These are phyloP conservation scores for Scaptodrosophila lebanonensis DNA, from an alignment of 1,140 invertebrate species.

Conservation along the genomic window DNA sequence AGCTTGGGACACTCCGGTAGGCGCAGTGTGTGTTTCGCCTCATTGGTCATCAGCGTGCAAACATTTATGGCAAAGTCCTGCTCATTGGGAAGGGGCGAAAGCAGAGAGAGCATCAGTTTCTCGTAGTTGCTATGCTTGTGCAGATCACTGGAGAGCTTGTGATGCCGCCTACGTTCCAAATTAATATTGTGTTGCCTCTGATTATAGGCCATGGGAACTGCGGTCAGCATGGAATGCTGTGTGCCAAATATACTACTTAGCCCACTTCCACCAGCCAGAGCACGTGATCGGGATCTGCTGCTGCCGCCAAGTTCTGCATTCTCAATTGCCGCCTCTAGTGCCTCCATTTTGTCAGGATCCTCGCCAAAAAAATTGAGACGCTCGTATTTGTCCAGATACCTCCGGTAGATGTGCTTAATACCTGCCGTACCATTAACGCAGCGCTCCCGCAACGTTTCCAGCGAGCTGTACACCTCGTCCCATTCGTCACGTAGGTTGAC, in stretches of 20 bases:
- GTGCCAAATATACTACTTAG: constrained; percentile 78
- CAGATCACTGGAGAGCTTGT: constrained; percentile 79
- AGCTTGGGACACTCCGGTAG: constrained; percentile 90
- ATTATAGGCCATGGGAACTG: constrained; percentile 89
- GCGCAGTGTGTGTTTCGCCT: constrained; percentile 91
- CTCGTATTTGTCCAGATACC: constrained; percentile 83
- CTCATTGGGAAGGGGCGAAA: constrained; percentile 97
- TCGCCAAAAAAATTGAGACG: constrained; percentile 82
- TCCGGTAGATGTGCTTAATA: constrained; percentile 92
- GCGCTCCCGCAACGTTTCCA: constrained; percentile 84
- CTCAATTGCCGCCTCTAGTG: constrained; percentile 84
- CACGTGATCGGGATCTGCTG: constrained; percentile 73
- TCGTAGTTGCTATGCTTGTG: constrained; percentile 90
- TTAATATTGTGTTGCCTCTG: constrained; percentile 88
- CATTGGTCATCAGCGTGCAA: constrained; percentile 95
- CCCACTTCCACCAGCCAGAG: constrained; percentile 20
- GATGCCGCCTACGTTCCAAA: constrained; percentile 78
- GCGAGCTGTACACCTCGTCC: constrained; percentile 87
- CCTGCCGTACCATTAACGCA: constrained; percentile 92
- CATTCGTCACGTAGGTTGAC: constrained; percentile 89
- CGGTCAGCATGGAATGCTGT: constrained; percentile 82
- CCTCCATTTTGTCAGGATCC: constrained; percentile 85
- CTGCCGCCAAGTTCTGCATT: constrained; percentile 41
- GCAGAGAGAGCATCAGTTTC: constrained; percentile 90
- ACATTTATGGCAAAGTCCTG: constrained; percentile 99